Percentiles rank a stretch among this genome's conserved stretches.
Conservation (phyloP, 2,888 invertebrate genomes). For the Lepidocyrtoides sp. region DNA sequence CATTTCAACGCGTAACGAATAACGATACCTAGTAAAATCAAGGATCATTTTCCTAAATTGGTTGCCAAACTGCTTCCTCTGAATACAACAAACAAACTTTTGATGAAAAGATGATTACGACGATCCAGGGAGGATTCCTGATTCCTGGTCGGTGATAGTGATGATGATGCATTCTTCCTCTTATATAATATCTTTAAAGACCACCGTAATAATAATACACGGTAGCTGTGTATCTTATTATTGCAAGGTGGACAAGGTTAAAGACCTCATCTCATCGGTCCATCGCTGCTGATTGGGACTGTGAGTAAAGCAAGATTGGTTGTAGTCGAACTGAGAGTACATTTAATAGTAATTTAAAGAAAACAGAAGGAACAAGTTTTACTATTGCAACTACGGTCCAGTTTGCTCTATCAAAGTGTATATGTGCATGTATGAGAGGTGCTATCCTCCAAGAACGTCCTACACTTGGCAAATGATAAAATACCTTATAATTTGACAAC, state of each 20-base stretch:
- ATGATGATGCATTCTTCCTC: not conserved
- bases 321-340: not conserved
- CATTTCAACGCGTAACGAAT: not conserved
- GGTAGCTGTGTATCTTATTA: slow-evolving; percentile 8
- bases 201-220: not conserved
- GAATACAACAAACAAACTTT: not conserved
- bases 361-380: slow-evolving; percentile 66
- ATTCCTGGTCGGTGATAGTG: not conserved
- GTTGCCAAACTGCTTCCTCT: slow-evolving; percentile 39
- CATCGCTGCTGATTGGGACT: slow-evolving; percentile 51
- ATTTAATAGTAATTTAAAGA: slow-evolving; percentile 18
- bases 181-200: slow-evolving; percentile 1
- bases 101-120: not conserved
- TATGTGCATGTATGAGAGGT: too few relatives aligned
- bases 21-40: not conserved
- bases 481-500: slow-evolving; percentile 76
- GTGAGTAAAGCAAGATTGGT: not conserved
- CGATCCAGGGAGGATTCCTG: slow-evolving; percentile 57
- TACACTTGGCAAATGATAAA: slow-evolving; percentile 53
- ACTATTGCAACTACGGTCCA: slow-evolving; percentile 49
- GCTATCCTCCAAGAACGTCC: slow-evolving; percentile 23
- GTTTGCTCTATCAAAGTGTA: not conserved
- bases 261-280: slow-evolving; percentile 67
- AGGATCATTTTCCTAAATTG: slow-evolving; percentile 50
- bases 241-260: slow-evolving; percentile 71